Evolutionary conservation across 2,797 vertebrate species (phyloP).

Genomic region (Peromyscus attwateri): DNA sequence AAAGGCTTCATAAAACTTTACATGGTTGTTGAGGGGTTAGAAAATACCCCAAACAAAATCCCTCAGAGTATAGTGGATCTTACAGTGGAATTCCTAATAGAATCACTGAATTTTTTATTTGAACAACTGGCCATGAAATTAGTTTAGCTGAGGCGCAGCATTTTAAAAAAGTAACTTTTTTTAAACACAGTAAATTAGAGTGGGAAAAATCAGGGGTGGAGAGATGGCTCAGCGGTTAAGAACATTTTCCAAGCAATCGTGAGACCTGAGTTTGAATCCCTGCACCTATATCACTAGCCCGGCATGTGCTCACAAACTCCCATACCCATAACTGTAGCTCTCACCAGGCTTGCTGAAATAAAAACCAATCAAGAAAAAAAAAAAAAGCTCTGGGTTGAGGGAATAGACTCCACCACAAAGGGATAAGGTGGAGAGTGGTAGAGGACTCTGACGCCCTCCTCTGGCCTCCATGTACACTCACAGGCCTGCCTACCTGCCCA

Average conservation of each 20-base stretch:
- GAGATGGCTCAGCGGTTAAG: neutral
- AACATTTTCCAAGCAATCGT: neutral
- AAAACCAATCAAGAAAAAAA: too few relatives aligned
- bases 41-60: neutral
- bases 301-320: neutral
- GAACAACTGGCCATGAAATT: neutral
- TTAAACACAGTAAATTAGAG: neutral
- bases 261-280: neutral
- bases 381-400: neutral
- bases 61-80: neutral
- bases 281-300: neutral
- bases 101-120: neutral
- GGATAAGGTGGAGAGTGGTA: neutral
- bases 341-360: neutral
- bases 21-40: neutral
- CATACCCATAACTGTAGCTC: too few relatives aligned
- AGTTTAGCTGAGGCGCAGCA: neutral
- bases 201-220: neutral
- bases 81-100: neutral
- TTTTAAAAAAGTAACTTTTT: neutral
- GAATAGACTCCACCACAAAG: neutral
- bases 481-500: neutral
- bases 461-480: neutral
- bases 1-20: conserved; percentile 35
- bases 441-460: neutral